Percentiles rank a stretch among this genome's conserved stretches.
These are phyloP conservation scores for Aleiodes sp. DNA, from an alignment of 1,140 invertebrate species.

Conservation along the genomic window DNA sequence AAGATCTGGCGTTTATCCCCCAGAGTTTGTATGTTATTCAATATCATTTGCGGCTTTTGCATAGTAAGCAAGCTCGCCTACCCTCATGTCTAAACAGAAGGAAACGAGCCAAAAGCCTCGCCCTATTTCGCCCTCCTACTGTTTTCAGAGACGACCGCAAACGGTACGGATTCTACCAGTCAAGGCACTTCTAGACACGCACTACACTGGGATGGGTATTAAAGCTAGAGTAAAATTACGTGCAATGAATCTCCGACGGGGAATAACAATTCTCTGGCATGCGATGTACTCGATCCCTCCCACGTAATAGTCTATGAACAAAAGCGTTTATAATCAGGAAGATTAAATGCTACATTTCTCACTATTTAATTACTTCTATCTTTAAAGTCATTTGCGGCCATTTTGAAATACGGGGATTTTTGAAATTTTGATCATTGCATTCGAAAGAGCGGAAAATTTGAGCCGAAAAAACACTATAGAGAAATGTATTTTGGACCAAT, in stretches of 20 bases:
- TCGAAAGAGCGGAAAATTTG: too few species aligned
- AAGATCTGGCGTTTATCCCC: background rate
- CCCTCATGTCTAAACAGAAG: background rate
- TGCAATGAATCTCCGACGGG: slow-evolving; percentile 23
- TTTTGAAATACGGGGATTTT: too few species aligned
- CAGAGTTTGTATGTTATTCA: background rate
- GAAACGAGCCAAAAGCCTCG: background rate
- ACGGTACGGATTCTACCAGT: background rate
- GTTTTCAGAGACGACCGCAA: background rate
- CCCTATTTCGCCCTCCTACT: slow-evolving; percentile 1
- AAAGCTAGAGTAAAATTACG: slow-evolving; percentile 24
- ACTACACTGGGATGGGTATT: background rate
- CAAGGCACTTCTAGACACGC: too few species aligned
- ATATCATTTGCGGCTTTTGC: slow-evolving; percentile 4
- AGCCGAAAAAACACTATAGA: too few species aligned
- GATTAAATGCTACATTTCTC: background rate
- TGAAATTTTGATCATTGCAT: too few species aligned
- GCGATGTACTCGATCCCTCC: background rate
- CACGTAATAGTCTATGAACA: slow-evolving; percentile 27
- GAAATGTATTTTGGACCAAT: too few species aligned
- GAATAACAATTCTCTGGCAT: slow-evolving; percentile 22
- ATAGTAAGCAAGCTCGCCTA: background rate
- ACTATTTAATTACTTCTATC: too few species aligned
- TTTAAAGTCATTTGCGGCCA: too few species aligned
- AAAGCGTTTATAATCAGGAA: slow-evolving; percentile 12